Conservation (phyloP, 2,113 vertebrate species). For the Tyrannus savana region DNA sequence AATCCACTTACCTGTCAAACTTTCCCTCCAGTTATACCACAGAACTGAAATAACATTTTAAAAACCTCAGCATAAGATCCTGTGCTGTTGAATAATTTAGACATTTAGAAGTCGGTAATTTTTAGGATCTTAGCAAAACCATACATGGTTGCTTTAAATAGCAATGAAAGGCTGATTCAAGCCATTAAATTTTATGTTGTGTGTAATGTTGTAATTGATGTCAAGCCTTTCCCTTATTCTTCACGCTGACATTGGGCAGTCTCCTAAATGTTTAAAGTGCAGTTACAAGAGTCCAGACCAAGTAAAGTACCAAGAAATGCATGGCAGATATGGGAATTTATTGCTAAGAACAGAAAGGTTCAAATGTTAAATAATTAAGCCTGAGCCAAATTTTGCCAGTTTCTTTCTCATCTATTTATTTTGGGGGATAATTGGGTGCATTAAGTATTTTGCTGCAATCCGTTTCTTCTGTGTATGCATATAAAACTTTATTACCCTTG, state of each 20-base stretch:
- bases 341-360: conserved; percentile 63
- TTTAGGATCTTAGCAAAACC: conserved; percentile 74
- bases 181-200: conserved; percentile 87
- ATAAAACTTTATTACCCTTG: conserved; percentile 87
- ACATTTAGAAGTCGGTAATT: conserved; percentile 71
- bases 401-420: conserved; percentile 72
- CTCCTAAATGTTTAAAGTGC: conserved; percentile 37
- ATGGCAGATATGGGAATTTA: conserved; percentile 67
- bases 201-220: conserved; percentile 86
- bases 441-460: conserved; percentile 72
- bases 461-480: conserved; percentile 63
- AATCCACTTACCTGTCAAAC: conserved; percentile 32
- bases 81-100: conserved; percentile 32
- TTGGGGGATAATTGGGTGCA: conserved; percentile 70
- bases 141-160: conserved; percentile 73
- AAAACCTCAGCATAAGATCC: conserved; percentile 32
- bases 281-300: conserved; percentile 55
- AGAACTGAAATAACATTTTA: conserved; percentile 40
- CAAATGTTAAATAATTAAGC: conserved; percentile 75
- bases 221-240: conserved; percentile 78
- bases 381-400: conserved; percentile 64
- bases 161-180: conserved; percentile 78
- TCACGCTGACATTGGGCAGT: conserved; percentile 77
- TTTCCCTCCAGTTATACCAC: not conserved
- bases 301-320: conserved; percentile 69